phyloP scores from a whole-genome alignment of 2,888 invertebrate genomes.

The Balanococcus diminutus region DNA sequence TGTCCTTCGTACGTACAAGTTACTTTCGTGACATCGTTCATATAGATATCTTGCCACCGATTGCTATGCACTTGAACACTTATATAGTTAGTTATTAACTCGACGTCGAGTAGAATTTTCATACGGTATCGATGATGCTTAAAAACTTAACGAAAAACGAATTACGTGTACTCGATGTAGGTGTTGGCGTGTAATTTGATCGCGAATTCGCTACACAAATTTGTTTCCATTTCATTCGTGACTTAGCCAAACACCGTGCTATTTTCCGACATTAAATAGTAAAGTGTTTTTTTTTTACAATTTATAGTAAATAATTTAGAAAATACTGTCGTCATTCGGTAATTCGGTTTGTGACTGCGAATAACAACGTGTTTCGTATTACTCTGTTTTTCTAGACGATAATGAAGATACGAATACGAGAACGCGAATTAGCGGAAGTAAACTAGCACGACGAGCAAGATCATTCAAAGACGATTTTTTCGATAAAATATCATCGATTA shows the following conservation, averaged over 20 bases:
- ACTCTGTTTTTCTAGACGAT: slow-evolving; percentile 5
- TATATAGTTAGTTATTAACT: slow-evolving; percentile 8
- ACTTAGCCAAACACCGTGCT: background rate
- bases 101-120: slow-evolving; percentile 4
- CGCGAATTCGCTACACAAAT: background rate
- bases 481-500: slow-evolving; percentile 88
- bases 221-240: background rate
- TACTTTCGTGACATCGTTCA: slow-evolving; percentile 3
- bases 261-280: background rate
- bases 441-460: slow-evolving; percentile 83
- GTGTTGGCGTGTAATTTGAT: background rate
- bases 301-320: background rate
- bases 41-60: slow-evolving; percentile 13
- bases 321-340: background rate
- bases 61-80: background rate
- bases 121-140: background rate
- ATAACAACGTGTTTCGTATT: background rate
- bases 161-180: background rate
- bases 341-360: background rate
- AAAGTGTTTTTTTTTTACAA: too few species aligned
- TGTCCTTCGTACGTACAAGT: slow-evolving; percentile 12
- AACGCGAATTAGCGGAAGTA: slow-evolving; percentile 73
- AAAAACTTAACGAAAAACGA: background rate
- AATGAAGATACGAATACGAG: slow-evolving; percentile 26
- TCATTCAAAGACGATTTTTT: slow-evolving; percentile 92